These are phyloP conservation scores for Acanthococcus lagerstroemiae DNA, from an alignment of 2,888 invertebrate species.

Conservation along the genomic window DNA sequence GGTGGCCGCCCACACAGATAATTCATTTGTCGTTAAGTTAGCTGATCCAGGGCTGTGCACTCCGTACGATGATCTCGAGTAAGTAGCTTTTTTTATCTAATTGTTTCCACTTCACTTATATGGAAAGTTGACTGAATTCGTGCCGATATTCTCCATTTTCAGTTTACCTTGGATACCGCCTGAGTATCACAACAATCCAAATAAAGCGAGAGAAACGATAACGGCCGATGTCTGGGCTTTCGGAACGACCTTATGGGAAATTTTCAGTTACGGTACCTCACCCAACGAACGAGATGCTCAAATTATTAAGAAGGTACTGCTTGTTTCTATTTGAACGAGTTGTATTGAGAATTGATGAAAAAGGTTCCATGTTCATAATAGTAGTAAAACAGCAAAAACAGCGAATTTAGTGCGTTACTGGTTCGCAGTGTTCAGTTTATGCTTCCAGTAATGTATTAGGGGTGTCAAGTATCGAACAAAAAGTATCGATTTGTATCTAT, in stretches of 20 bases:
- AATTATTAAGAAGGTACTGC: slow-evolving; percentile 42
- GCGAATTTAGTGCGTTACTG: no score
- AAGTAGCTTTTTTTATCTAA: slow-evolving; percentile 42
- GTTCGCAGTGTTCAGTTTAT: no score
- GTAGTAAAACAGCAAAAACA: no score
- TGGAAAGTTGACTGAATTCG: no score
- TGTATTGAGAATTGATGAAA: no score
- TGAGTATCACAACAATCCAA: slow-evolving; percentile 63
- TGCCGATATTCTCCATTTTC: no score
- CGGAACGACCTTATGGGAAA: slow-evolving; percentile 85
- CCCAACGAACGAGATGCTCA: slow-evolving; percentile 38
- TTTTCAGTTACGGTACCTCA: slow-evolving; percentile 64
- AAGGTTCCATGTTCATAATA: no score
- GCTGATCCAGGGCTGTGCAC: slow-evolving; percentile 68
- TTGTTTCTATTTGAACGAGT: no score
- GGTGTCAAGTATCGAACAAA: no score
- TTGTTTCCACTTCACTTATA: no score
- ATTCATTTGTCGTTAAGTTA: slow-evolving; percentile 64
- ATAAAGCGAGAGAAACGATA: slow-evolving; percentile 54
- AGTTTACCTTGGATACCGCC: slow-evolving; percentile 86
- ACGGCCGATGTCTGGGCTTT: slow-evolving; percentile 84
- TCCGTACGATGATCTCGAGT: slow-evolving; percentile 56
- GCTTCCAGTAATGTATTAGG: no score
- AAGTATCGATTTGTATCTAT: background rate
- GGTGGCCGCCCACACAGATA: slow-evolving; percentile 61